A percentile compares a stretch with the other conserved stretches of the same genome.
Evolutionary conservation across 2,113 vertebrate genomes (phyloP).

Genomic region (Paralichthys olivaceus): DNA sequence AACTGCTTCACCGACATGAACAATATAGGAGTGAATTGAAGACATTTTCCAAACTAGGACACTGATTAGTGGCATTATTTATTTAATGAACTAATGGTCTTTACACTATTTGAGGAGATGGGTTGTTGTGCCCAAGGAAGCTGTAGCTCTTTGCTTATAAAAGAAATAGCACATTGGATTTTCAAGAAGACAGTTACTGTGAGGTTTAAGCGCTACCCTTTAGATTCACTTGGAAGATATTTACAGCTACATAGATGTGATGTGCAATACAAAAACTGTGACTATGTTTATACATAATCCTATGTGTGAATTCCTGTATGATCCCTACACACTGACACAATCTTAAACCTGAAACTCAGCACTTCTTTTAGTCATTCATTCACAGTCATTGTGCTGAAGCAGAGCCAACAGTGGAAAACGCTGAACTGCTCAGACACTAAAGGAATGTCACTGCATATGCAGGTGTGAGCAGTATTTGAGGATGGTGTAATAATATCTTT

Average conservation of each 20-base stretch:
- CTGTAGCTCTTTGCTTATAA: too few relatives aligned
- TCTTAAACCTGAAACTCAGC: conserved; percentile 1
- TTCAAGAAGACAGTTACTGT: not conserved
- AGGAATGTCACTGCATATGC: not conserved
- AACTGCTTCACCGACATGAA: too few relatives aligned
- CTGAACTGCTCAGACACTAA: not conserved
- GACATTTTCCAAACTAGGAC: not conserved
- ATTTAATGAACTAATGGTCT: too few relatives aligned
- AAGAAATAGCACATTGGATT: not conserved
- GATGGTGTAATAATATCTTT: conserved; percentile 4
- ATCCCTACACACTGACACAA: not conserved
- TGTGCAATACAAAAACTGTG: not conserved
- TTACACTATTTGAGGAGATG: too few relatives aligned
- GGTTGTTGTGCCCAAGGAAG: too few relatives aligned
- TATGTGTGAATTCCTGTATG: not conserved
- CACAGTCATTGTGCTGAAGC: not conserved
- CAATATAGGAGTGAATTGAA: too few relatives aligned
- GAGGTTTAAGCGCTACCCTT: not conserved
- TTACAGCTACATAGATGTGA: too few relatives aligned
- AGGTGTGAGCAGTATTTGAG: not conserved
- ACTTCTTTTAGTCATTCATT: conserved; percentile 35
- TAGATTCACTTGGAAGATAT: not conserved
- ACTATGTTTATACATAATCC: not conserved
- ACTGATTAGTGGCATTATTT: too few relatives aligned
- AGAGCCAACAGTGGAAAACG: not conserved